phyloP scores from a whole-genome alignment of 2,888 invertebrate genomes.

The Lochmaea capreae region DNA sequence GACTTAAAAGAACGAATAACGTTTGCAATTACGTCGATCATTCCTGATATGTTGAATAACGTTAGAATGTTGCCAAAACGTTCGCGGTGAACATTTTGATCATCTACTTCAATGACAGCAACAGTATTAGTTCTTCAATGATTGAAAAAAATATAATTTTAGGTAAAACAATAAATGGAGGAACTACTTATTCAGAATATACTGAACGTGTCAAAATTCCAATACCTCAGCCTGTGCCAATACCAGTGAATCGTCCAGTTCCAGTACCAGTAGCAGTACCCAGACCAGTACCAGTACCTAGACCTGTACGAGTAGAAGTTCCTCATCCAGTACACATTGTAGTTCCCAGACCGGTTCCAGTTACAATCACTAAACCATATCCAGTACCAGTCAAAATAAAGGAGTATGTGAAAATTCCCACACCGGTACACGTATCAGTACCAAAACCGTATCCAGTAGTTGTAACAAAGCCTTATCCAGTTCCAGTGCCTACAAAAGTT shows the following conservation, averaged over 20 bases:
- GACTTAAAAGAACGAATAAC: too few relatives aligned
- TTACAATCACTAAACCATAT: constrained; percentile 55
- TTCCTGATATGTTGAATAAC: too few relatives aligned
- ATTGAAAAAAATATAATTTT: constrained; percentile 2
- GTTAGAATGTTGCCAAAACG: too few relatives aligned
- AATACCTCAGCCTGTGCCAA: constrained; percentile 57
- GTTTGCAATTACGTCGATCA: too few relatives aligned
- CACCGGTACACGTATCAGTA: constrained; percentile 56
- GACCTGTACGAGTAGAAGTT: constrained; percentile 57
- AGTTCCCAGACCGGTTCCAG: constrained; percentile 56
- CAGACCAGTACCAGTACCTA: constrained; percentile 57
- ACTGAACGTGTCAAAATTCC: constrained; percentile 53
- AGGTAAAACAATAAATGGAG: constrained; percentile 43
- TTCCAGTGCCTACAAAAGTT: constrained; percentile 55
- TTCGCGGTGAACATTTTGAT: too few relatives aligned
- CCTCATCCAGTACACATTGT: constrained; percentile 58
- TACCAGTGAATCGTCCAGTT: constrained; percentile 54
- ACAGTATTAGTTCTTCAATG: too few relatives aligned
- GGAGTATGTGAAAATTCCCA: constrained; percentile 57
- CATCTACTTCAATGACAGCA: too few relatives aligned
- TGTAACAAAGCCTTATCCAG: constrained; percentile 57
- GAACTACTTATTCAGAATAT: constrained; percentile 56
- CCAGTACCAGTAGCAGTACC: constrained; percentile 57
- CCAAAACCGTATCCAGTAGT: constrained; percentile 56
- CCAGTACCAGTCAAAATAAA: constrained; percentile 56